A percentile compares a stretch with the other conserved stretches of the same genome.
Conservation (phyloP, 2,888 invertebrate species). For the Orthosia gracilis region DNA sequence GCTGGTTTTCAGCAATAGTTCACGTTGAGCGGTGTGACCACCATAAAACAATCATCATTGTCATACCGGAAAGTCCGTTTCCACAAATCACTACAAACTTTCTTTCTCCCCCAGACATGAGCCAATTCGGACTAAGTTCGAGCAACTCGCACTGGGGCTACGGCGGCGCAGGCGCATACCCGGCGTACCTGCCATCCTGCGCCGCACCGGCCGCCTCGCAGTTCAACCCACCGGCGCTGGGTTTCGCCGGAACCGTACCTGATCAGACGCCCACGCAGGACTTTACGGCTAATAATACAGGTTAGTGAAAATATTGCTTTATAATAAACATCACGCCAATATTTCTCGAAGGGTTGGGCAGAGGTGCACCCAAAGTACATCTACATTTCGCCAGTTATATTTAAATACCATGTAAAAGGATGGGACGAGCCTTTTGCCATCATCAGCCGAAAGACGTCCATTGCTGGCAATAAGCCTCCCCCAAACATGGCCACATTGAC, state of each 20-base stretch:
- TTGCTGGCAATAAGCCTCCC: no score
- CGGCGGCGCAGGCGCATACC: conserved; percentile 96
- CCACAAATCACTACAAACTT: neutral
- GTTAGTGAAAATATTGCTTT: conserved; percentile 70
- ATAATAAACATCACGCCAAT: no score
- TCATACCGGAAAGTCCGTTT: neutral
- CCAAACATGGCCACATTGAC: no score
- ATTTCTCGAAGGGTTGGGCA: no score
- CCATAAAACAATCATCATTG: no score
- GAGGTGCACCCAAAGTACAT: no score
- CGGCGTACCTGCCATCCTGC: conserved; percentile 96
- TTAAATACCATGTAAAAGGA: no score
- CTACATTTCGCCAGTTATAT: no score
- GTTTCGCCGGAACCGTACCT: conserved; percentile 93
- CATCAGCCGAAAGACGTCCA: no score
- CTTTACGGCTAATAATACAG: conserved; percentile 91
- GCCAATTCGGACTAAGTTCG: conserved; percentile 96
- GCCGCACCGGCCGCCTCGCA: conserved; percentile 93
- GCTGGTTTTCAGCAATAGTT: no score
- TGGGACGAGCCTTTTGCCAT: no score
- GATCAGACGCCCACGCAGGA: conserved; percentile 92
- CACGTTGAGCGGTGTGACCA: no score
- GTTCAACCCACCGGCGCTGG: conserved; percentile 94
- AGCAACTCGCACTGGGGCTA: conserved; percentile 97
- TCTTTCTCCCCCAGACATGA: conserved; percentile 93